Evolutionary conservation across 2,888 invertebrate species (phyloP), one percentile per base, ranked within the genome.

Genomic region (Ferrisia virgata): DNA sequence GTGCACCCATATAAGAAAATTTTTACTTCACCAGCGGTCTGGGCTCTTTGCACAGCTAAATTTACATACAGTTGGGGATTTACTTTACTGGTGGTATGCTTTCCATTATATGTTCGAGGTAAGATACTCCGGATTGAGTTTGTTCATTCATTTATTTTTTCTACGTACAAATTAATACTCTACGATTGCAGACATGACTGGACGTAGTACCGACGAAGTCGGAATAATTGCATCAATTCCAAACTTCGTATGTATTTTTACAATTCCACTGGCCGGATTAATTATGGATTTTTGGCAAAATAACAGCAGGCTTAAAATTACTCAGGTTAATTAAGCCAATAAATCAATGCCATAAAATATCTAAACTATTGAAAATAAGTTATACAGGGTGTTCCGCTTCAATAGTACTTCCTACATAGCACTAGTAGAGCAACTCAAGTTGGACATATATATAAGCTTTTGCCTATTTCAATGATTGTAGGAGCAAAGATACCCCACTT

Each of bases 61-160:
- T 82, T 82, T 11, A 28, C 72, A 0, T 39, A 69, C 9, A 39
- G 69, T 9, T 72, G 72, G 72, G 69, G 69, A 18, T 76, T 43
- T 33, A 39, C 72, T 4, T 43, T 82, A 2, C 25, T 82, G 22
- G 43, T 72, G 28, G 15, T 28, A 13, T 69, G 69, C n/a, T 31
- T 82, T 8, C 82, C 82, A n/a, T 6, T 82, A 15, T 82, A 82
- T 11, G 39, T 82, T n/a, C 72, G 28, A 69, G 76, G 82, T 82
- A 43, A 53, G 53, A 53, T 18, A 6, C n/a, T n/a, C n/a, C n/a
- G n/a, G n/a, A n/a, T n/a, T n/a, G n/a, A n/a, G n/a, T n/a, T n/a
- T n/a, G n/a, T n/a, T n/a, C n/a, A n/a, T n/a, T n/a, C n/a, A n/a
- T n/a, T n/a, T n/a, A n/a, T n/a, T n/a, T n/a, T n/a, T n/a, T n/a